Conservation (phyloP, 2,113 vertebrate species). For the Hypomesus transpacificus region DNA sequence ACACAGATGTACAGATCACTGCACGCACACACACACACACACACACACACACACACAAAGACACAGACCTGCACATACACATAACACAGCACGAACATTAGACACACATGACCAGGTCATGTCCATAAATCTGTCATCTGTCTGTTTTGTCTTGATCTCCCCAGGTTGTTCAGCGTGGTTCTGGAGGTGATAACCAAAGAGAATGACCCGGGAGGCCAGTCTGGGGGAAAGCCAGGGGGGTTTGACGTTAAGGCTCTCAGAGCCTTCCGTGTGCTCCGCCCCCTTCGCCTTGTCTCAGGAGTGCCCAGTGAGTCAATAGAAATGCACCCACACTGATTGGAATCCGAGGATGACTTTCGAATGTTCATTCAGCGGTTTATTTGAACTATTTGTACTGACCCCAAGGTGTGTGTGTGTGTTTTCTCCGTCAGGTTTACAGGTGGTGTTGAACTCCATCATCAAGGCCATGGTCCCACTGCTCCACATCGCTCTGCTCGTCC, state of each 20-base stretch:
- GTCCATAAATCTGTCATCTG: not conserved
- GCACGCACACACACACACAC: no score
- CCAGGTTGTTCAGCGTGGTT: conserved; percentile 97
- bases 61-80: not conserved
- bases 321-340: no score
- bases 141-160: not conserved
- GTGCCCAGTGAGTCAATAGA: conserved; percentile 81
- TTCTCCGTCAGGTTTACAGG: conserved; percentile 69
- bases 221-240: conserved; percentile 91
- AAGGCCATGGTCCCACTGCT: conserved; percentile 80
- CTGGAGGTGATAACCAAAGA: conserved; percentile 97
- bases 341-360: no score
- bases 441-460: conserved; percentile 78
- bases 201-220: conserved; percentile 85
- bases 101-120: not conserved
- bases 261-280: conserved; percentile 94
- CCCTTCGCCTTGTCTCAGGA: conserved; percentile 97
- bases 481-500: conserved; percentile 77
- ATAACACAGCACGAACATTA: conserved; percentile 7
- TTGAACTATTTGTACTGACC: not conserved
- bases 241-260: conserved; percentile 98
- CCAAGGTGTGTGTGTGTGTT: not conserved
- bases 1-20: no score
- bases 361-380: no score
- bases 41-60: no score